Conservation (phyloP, 30 jellyfish, hydroid and myxozoan genomes). For the Clytia hemisphaerica region DNA sequence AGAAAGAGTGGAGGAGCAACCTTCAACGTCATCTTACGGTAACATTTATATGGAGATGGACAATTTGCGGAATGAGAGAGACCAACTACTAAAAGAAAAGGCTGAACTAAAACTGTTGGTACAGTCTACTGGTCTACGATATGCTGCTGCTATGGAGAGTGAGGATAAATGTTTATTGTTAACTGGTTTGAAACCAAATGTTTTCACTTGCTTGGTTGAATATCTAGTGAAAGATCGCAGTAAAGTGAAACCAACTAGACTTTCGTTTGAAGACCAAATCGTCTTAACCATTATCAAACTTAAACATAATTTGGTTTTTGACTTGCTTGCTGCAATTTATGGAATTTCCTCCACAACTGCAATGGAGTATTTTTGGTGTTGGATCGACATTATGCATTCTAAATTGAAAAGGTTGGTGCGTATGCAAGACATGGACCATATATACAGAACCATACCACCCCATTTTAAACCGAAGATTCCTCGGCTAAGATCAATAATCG, state of each 20-base stretch:
- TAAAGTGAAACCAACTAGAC: background rate
- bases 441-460: slow-evolving; percentile 27
- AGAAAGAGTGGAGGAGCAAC: too few species aligned
- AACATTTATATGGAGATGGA: background rate
- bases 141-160: background rate
- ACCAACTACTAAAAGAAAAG: background rate
- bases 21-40: too few species aligned
- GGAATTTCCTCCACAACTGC: slow-evolving; percentile 7
- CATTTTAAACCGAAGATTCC: slow-evolving; percentile 38
- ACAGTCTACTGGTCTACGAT: background rate
- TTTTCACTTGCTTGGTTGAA: background rate
- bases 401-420: slow-evolving; percentile 24
- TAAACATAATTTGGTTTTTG: background rate
- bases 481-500: slow-evolving; percentile 38
- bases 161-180: slow-evolving; percentile 7
- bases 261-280: slow-evolving; percentile 6
- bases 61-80: background rate
- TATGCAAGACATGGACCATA: slow-evolving; percentile 34
- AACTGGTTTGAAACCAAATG: background rate
- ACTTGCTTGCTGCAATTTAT: background rate
- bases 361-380: slow-evolving; percentile 13
- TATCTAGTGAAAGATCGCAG: background rate
- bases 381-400: slow-evolving; percentile 16
- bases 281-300: slow-evolving; percentile 7
- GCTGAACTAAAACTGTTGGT: background rate